Evolutionary conservation across 2,113 vertebrate species (phyloP).

Genomic region (Rafetus swinhoei): DNA sequence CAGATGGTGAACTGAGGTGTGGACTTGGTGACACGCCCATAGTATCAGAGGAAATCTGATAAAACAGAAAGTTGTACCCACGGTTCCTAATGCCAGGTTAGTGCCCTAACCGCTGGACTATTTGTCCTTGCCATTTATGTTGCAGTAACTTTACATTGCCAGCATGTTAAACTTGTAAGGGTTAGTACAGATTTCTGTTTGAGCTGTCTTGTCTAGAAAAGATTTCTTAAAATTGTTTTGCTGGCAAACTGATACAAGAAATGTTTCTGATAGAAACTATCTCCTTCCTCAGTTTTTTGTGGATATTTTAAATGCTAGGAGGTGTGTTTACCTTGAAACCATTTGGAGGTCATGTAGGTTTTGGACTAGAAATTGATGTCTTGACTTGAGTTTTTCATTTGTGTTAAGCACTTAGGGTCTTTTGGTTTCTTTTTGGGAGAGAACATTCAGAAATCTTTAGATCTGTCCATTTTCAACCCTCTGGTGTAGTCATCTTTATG

Average conservation of each 20-base stretch:
- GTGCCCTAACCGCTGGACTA: neutral
- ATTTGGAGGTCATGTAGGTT: conserved; percentile 26
- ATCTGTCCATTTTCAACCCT: conserved; percentile 8
- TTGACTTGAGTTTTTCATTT: no score
- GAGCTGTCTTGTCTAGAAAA: neutral
- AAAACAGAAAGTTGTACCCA: neutral
- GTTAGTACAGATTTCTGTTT: neutral
- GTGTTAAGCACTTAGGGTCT: neutral
- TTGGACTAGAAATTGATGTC: neutral
- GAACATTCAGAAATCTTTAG: neutral
- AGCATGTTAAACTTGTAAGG: neutral
- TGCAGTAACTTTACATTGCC: neutral
- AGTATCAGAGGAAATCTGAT: neutral
- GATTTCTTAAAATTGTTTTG: neutral
- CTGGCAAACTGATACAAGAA: neutral
- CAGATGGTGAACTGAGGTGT: neutral
- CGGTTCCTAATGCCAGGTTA: neutral
- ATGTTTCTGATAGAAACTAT: neutral
- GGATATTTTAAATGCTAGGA: neutral
- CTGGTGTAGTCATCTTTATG: neutral
- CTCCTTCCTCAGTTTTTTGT: neutral
- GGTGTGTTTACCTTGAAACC: neutral
- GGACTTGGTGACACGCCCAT: neutral
- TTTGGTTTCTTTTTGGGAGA: neutral
- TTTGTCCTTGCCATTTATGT: neutral